phyloP scores from a whole-genome alignment of 2,888 invertebrate genomes.

The Pristionchus entomophagus region DNA sequence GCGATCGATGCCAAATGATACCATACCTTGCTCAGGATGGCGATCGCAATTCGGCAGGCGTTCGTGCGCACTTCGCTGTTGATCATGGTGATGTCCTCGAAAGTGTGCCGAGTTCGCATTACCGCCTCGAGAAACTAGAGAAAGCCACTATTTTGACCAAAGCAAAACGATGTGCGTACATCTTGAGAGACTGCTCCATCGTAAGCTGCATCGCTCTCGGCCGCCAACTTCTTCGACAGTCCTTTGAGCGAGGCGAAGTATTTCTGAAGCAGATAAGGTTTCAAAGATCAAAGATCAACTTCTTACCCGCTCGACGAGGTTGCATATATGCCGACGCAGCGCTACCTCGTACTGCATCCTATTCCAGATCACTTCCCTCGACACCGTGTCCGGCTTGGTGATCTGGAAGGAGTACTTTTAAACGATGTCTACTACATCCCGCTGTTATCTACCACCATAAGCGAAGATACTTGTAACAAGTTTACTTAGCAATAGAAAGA shows the following conservation, averaged over 20 bases:
- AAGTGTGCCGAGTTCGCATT: neutral
- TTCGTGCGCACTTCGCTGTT: neutral
- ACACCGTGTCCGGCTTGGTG: neutral
- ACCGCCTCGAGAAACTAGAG: neutral
- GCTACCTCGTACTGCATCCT: neutral
- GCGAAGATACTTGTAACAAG: too few relatives aligned
- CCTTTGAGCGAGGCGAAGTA: neutral
- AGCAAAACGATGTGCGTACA: too few relatives aligned
- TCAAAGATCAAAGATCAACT: neutral
- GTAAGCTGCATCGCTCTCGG: neutral
- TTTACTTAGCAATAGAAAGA: too few relatives aligned
- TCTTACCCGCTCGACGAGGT: neutral
- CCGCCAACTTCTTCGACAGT: neutral
- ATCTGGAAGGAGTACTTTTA: neutral
- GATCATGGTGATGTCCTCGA: neutral
- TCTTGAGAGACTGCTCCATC: neutral
- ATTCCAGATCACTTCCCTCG: neutral
- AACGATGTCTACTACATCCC: too few relatives aligned
- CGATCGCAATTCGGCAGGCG: neutral
- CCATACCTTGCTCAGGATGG: neutral
- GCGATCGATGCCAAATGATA: too few relatives aligned
- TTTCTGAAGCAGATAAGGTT: neutral
- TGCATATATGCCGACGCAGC: too few relatives aligned
- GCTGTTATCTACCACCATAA: too few relatives aligned
- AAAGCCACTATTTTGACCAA: neutral